Base-by-base conservation (phyloP, 1,140 invertebrate genomes). In the Caerostris darwini region DNA sequence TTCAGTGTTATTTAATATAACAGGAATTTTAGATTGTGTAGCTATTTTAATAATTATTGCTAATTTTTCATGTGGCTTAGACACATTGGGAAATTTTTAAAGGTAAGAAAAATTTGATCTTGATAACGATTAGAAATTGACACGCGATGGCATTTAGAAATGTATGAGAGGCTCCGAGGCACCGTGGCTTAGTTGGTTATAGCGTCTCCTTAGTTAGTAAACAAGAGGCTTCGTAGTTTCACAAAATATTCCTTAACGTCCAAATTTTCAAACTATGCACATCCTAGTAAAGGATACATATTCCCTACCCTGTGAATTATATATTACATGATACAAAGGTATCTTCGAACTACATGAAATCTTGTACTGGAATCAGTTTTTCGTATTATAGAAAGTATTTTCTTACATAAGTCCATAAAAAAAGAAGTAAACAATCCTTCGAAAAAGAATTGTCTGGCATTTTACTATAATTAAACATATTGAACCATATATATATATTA, bases 71-170 rank as follows among this genome's bases (percentile, higher is more conserved):
- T 19, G 7, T 5, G 50, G 71, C 19, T 50, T 7, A 64, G 14
- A 19, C n/a, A 12, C 53, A 19, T 89, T 89, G 64, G 61, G 53
- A 69, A 87, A 64, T 5, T 83, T 10, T 7, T 12, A 83, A 19
- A 6, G 57, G 85, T 64, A 50, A 7, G 34, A 10, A 87, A 87
- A 8, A 34, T 17, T 61, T 64, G 8, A 3, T 77, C 7, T 53
- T 12, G 0, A 14, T 3, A 53, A 53, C 12, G 34, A 12, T 77
- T 1, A 34, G 71, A 50, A 50, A 77, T 77, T 4, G n/a, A 87
- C 85, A 87, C 85, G 85, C n/a, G n/a, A 87, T 87, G 19, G 10
- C 50, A 77, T 77, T 53, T 77, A 50, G 34, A 5, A 50, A 7
- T n/a, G 57, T 19, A 57, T 57, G 54, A 3, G 69, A 12, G 34